These are phyloP conservation scores for Irena cyanogastra DNA, from an alignment of 2,113 vertebrate genomes.

Conservation along the genomic window DNA sequence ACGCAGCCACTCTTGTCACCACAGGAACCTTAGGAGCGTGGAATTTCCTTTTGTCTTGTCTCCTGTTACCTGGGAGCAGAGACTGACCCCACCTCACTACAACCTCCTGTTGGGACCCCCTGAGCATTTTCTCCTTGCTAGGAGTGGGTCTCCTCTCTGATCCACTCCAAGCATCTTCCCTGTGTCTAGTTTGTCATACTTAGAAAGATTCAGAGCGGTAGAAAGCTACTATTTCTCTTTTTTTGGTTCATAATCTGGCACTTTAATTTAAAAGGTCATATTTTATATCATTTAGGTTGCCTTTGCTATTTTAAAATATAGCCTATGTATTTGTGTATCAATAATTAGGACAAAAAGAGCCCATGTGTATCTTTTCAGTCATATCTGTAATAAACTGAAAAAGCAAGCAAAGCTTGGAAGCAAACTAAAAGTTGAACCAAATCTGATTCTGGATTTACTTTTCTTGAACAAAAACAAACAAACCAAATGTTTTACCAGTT, in stretches of 20 bases:
- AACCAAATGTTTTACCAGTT: rapidly evolving
- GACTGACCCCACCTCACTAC: too few relatives aligned
- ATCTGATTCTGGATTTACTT: neutral
- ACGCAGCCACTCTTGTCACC: rapidly evolving
- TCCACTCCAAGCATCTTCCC: neutral
- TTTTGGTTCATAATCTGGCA: neutral
- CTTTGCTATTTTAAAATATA: neutral
- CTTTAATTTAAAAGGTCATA: neutral
- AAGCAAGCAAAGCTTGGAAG: neutral
- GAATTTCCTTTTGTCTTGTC: neutral
- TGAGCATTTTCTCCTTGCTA: neutral
- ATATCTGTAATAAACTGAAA: neutral
- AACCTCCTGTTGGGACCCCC: neutral
- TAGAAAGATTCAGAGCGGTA: neutral
- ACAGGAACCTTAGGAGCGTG: neutral
- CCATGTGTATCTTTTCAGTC: neutral
- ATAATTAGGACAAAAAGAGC: neutral
- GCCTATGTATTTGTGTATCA: neutral
- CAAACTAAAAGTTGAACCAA: neutral
- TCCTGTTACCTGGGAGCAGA: neutral
- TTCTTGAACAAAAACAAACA: neutral
- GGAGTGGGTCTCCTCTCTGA: neutral
- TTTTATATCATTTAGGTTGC: neutral
- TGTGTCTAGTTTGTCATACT: neutral
- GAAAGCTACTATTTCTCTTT: neutral